Evolutionary conservation across 2,888 invertebrate genomes (phyloP).

Genomic region (Enoplolaimus lenunculus): DNA sequence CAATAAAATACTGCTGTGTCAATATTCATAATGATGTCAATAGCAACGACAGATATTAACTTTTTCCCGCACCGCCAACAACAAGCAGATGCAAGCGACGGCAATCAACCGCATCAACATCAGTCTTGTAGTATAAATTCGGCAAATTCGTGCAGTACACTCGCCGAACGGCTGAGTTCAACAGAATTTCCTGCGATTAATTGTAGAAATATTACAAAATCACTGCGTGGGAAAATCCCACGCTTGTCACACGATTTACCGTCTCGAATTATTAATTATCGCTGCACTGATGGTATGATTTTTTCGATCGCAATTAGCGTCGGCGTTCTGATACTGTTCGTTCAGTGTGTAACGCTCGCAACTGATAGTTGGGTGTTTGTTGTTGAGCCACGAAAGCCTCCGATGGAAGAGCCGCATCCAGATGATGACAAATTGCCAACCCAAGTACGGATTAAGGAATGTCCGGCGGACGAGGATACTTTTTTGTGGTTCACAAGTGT

Average conservation of each 20-base stretch:
- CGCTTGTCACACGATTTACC: background rate
- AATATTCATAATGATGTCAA: background rate
- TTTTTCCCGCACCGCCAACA: background rate
- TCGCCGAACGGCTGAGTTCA: background rate
- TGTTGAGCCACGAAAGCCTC: background rate
- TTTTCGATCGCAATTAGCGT: background rate
- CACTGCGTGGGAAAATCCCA: background rate
- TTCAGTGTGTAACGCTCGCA: background rate
- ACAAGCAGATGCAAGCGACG: background rate
- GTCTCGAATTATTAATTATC: background rate
- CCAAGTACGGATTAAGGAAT: no score
- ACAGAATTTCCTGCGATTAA: no score
- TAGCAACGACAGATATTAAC: background rate
- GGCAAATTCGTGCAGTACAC: background rate
- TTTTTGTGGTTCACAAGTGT: no score
- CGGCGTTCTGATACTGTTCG: background rate
- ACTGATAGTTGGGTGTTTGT: background rate
- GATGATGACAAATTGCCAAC: no score
- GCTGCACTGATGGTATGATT: background rate
- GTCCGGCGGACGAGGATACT: no score
- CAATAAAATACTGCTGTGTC: no score
- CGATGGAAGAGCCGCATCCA: no score
- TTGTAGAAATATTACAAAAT: no score
- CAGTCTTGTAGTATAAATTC: background rate
- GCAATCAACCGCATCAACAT: background rate